These are phyloP conservation scores for Lepus townsendii DNA, from an alignment of 2,797 vertebrate species.

Conservation along the genomic window DNA sequence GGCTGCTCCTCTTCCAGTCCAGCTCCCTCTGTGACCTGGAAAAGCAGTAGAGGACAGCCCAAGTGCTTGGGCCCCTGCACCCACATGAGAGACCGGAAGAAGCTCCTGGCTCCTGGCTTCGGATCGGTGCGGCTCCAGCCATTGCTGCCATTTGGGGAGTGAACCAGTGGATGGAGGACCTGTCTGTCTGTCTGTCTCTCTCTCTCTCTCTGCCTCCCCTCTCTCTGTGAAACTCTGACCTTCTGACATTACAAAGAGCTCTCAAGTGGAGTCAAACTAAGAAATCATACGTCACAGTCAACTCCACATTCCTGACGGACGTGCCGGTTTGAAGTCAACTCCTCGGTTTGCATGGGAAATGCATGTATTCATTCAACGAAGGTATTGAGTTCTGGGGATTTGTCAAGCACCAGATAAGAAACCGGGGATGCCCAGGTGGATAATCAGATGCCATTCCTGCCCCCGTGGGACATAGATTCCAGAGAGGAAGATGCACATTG, in stretches of 20 bases:
- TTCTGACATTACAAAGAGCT: background rate
- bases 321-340: background rate
- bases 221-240: too few relatives aligned
- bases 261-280: background rate
- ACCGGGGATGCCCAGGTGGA: background rate
- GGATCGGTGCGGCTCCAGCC: too few relatives aligned
- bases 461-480: background rate
- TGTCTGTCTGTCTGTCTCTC: too few relatives aligned
- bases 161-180: too few relatives aligned
- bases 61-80: too few relatives aligned
- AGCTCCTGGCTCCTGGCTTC: too few relatives aligned
- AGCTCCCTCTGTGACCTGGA: too few relatives aligned
- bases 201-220: too few relatives aligned
- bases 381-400: background rate
- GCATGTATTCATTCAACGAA: background rate
- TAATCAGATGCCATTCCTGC: background rate
- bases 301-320: background rate
- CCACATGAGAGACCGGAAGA: too few relatives aligned
- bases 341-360: conserved; percentile 25
- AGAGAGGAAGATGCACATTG: background rate
- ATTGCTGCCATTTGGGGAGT: too few relatives aligned
- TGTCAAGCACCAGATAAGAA: background rate
- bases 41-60: too few relatives aligned
- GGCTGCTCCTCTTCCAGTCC: too few relatives aligned
- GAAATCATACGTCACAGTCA: background rate